A percentile compares a stretch with the other conserved stretches of the same genome.
Conservation (phyloP, 2,113 vertebrate genomes). For the Pelobates fuscus region DNA sequence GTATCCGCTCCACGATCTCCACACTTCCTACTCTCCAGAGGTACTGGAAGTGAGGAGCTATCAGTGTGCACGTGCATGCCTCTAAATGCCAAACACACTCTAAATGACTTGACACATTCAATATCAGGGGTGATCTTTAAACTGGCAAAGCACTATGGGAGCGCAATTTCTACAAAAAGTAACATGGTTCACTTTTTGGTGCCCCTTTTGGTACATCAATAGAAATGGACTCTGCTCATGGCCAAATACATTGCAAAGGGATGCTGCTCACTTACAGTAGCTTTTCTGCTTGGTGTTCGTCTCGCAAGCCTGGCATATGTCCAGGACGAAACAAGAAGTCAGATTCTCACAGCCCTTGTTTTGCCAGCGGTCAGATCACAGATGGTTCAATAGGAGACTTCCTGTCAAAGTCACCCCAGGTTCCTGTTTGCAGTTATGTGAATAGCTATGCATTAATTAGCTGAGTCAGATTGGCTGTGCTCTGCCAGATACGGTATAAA, state of each 20-base stretch:
- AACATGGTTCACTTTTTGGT: too few species aligned
- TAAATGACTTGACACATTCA: too few species aligned
- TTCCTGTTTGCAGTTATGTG: conserved; percentile 39
- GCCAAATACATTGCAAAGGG: too few species aligned
- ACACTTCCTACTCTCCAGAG: not conserved
- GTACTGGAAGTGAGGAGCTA: not conserved
- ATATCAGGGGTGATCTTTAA: too few species aligned
- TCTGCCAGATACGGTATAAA: too few species aligned
- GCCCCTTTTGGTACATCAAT: too few species aligned
- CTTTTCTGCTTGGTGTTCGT: too few species aligned
- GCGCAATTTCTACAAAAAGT: too few species aligned
- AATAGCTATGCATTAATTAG: conserved; percentile 13
- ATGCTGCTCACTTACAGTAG: too few species aligned
- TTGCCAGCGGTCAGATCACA: conserved; percentile 10
- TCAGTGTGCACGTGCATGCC: not conserved
- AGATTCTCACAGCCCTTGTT: conserved; percentile 36
- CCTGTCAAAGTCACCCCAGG: conserved; percentile 25
- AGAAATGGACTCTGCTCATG: too few species aligned
- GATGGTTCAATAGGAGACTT: conserved; percentile 19
- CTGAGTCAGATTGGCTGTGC: conserved; percentile 1
- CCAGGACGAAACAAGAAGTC: conserved; percentile 28
- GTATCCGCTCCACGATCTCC: not conserved
- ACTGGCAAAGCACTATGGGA: too few species aligned
- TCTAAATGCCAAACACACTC: not conserved
- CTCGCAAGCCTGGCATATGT: conserved; percentile 3